A percentile compares a stretch with the other conserved stretches of the same genome.
Evolutionary conservation across 2,113 vertebrate genomes (phyloP).

Genomic region (Oreochromis niloticus): DNA sequence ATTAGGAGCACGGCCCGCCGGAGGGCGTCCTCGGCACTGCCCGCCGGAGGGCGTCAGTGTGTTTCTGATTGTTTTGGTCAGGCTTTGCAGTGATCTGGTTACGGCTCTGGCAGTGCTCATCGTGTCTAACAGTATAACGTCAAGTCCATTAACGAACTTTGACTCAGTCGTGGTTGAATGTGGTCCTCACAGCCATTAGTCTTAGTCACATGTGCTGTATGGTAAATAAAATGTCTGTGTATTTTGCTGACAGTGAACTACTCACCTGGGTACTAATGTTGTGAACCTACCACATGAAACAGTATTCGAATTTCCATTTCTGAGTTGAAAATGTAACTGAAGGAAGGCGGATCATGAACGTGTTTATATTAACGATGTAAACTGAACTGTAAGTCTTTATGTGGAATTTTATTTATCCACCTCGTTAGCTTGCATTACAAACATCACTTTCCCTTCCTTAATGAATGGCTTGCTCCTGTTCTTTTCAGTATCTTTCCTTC

Average conservation of each 20-base stretch:
- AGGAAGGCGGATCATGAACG: background rate
- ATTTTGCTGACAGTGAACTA: background rate
- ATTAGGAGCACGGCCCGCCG: fast-evolving
- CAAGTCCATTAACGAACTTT: background rate
- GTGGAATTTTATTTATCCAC: too few species aligned
- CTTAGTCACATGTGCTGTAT: background rate
- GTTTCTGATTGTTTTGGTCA: background rate
- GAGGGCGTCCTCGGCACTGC: fast-evolving
- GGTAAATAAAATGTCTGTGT: background rate
- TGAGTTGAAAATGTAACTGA: background rate
- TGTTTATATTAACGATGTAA: background rate
- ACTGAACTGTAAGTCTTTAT: background rate
- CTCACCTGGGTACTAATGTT: background rate
- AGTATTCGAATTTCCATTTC: background rate
- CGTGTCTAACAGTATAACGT: background rate
- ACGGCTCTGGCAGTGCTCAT: background rate
- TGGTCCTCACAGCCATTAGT: background rate
- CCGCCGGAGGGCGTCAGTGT: fast-evolving
- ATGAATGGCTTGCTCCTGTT: background rate
- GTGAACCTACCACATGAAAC: background rate
- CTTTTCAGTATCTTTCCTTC: background rate
- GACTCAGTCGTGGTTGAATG: background rate
- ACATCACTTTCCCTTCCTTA: background rate
- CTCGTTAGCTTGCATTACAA: background rate
- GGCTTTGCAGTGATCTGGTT: background rate